Evolutionary conservation across 2,113 vertebrate genomes (phyloP).

Genomic region (Gallinago media): DNA sequence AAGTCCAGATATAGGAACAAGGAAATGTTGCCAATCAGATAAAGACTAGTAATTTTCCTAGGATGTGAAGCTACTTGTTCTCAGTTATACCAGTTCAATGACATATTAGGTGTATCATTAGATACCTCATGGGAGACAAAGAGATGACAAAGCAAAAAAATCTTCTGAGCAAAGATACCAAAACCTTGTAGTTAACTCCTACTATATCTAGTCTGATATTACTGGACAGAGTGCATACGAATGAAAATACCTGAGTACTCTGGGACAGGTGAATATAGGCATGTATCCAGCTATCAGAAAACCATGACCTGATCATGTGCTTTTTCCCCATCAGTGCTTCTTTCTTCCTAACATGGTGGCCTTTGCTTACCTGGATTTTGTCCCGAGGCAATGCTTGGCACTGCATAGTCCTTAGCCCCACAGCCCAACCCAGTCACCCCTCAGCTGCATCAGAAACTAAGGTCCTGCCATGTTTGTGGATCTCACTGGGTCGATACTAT

Average conservation of each 20-base stretch:
- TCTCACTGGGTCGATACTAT: not conserved
- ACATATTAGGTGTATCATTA: not conserved
- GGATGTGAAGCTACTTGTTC: not conserved
- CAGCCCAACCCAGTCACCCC: not conserved
- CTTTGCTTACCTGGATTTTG: not conserved
- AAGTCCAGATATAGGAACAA: too few relatives aligned
- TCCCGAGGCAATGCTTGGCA: not conserved
- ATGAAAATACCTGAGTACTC: not conserved
- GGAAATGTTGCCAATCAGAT: not conserved
- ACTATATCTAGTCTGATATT: not conserved
- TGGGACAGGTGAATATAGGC: not conserved
- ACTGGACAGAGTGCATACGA: not conserved
- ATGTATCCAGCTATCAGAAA: not conserved
- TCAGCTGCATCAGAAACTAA: not conserved
- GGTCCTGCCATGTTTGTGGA: not conserved
- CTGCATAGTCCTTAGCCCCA: not conserved
- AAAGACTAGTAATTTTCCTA: not conserved
- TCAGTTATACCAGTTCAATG: not conserved
- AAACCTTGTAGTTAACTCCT: not conserved
- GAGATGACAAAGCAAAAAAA: not conserved
- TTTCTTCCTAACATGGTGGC: not conserved
- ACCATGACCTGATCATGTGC: not conserved
- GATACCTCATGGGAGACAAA: not conserved
- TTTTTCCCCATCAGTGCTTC: not conserved
- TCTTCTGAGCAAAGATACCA: not conserved